A percentile compares a stretch with the other conserved stretches of the same genome.
phyloP scores from a whole-genome alignment of 2,113 vertebrate genomes.

The Coryphaenoides rupestris region DNA sequence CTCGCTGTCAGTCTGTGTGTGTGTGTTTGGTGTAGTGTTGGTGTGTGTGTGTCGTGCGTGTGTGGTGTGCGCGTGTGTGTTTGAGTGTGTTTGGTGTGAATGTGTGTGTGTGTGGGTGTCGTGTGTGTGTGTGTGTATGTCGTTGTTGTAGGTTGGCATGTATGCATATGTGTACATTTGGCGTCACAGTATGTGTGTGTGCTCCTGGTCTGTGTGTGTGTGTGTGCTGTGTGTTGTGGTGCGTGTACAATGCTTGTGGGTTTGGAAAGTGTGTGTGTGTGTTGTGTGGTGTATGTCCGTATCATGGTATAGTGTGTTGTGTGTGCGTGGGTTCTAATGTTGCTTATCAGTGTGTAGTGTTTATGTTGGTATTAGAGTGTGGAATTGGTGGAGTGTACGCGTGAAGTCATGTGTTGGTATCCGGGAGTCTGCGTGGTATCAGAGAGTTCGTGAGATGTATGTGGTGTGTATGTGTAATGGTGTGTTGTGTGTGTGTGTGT shows the following conservation, averaged over 20 bases:
- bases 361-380: background rate
- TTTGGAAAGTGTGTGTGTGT: background rate
- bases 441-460: no score
- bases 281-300: constrained; percentile 15
- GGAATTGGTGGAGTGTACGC: background rate
- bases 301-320: constrained; percentile 16
- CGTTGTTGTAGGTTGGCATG: no score
- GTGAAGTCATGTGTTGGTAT: constrained; percentile 6
- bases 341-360: background rate
- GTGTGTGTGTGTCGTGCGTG: no score
- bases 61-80: no score
- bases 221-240: background rate
- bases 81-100: no score
- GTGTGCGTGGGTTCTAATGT: constrained; percentile 14
- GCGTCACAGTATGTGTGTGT: no score
- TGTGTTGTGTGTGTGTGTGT: constrained; percentile 10
- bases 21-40: no score
- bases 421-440: no score
- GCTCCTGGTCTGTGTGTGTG: background rate
- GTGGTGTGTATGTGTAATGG: constrained; percentile 29
- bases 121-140: no score
- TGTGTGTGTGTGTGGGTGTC: background rate
- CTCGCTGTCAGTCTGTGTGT: constrained; percentile 26
- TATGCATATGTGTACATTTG: no score
- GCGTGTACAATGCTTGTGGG: no score